Conservation (phyloP, 1,140 invertebrate genomes). For the Drosophila parabipectinata region DNA sequence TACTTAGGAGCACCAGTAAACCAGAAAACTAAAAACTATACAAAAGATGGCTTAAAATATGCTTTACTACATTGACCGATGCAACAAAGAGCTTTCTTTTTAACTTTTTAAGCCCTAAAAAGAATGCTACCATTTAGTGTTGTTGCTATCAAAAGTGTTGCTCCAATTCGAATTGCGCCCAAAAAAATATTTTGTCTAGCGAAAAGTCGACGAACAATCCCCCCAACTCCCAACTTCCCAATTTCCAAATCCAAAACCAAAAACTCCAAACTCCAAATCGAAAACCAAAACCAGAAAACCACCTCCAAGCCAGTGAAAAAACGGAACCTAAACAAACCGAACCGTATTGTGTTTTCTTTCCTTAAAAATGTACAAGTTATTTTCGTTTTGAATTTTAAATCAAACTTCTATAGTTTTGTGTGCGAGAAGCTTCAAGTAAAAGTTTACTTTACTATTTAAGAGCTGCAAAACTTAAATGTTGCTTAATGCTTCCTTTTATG, state of each 20-base stretch:
- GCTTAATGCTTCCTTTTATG: conserved; percentile 43
- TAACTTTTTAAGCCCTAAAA: conserved; percentile 64
- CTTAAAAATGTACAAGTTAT: conserved; percentile 21
- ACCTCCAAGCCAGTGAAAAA: neutral
- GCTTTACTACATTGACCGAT: conserved; percentile 83
- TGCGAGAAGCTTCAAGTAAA: conserved; percentile 44
- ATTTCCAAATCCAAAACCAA: conserved; percentile 13
- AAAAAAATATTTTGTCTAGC: conserved; percentile 62
- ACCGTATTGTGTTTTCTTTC: conserved; percentile 33
- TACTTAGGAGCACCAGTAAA: conserved; percentile 22
- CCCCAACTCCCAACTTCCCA: neutral
- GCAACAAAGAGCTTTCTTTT: conserved; percentile 80
- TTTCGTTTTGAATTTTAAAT: conserved; percentile 25
- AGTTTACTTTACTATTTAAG: conserved; percentile 38
- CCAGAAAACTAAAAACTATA: conserved; percentile 55
- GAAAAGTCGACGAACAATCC: conserved; percentile 17
- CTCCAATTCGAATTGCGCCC: conserved; percentile 50
- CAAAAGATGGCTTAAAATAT: conserved; percentile 84
- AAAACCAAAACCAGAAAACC: conserved; percentile 31
- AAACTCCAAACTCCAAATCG: conserved; percentile 2
- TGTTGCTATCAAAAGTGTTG: conserved; percentile 56
- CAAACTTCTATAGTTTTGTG: conserved; percentile 21
- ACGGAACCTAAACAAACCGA: conserved; percentile 34
- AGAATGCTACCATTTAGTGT: conserved; percentile 58
- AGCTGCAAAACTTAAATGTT: conserved; percentile 44